Percentiles rank a stretch among this genome's conserved stretches.
Evolutionary conservation across 1,140 invertebrate genomes (phyloP).

Genomic region (Aphidius gifuensis): DNA sequence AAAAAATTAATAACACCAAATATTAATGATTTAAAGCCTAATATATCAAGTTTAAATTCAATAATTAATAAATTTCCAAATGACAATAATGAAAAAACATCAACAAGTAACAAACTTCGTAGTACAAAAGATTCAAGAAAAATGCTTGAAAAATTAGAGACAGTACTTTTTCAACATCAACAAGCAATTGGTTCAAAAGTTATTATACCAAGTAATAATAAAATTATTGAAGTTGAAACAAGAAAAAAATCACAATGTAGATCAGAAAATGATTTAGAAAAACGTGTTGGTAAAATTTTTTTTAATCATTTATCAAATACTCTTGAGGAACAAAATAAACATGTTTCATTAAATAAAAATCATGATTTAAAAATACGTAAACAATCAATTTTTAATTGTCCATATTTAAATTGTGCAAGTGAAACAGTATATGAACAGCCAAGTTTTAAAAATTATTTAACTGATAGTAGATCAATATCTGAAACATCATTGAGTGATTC

Average conservation of each 20-base stretch:
- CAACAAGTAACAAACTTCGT: neutral
- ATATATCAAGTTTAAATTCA: neutral
- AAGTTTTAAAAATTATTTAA: conserved; percentile 26
- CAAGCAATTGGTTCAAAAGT: conserved; percentile 32
- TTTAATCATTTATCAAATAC: conserved; percentile 21
- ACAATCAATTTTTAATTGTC: conserved; percentile 47
- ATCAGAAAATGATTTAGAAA: conserved; percentile 26
- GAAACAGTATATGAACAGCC: conserved; percentile 24
- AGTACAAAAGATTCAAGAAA: conserved; percentile 50
- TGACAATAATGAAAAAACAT: neutral
- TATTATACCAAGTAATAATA: conserved; percentile 17
- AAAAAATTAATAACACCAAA: too few species aligned
- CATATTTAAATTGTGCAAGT: conserved; percentile 56
- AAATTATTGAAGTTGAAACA: conserved; percentile 21
- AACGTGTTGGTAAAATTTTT: neutral
- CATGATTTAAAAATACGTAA: conserved; percentile 19
- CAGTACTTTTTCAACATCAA: conserved; percentile 56
- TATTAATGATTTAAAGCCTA: too few species aligned
- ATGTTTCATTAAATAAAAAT: conserved; percentile 2
- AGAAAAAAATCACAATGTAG: conserved; percentile 27
- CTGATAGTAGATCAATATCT: conserved; percentile 12
- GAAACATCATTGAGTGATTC: conserved; percentile 20
- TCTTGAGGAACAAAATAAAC: conserved; percentile 21
- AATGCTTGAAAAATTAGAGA: conserved; percentile 62
- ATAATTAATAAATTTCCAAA: neutral